These are phyloP conservation scores for Puma concolor DNA, from an alignment of 2,113 vertebrate species.

Conservation along the genomic window DNA sequence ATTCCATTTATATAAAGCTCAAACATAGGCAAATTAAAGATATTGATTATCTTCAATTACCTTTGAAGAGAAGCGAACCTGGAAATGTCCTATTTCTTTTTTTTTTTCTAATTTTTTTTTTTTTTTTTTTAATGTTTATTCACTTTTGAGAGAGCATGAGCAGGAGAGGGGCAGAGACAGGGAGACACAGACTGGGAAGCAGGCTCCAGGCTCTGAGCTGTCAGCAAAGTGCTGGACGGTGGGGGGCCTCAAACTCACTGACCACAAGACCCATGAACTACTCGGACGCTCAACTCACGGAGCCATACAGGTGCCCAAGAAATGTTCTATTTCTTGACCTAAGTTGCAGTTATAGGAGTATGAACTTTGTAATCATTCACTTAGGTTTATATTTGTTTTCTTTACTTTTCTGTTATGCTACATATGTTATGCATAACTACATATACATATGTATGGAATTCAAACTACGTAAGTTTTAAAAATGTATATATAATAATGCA, in stretches of 20 bases:
- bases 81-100: neutral
- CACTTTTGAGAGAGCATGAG: no score
- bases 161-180: no score
- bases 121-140: no score
- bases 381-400: neutral
- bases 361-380: neutral
- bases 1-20: neutral
- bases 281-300: no score
- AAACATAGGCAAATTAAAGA: constrained; percentile 33
- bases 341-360: neutral
- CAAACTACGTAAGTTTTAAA: neutral
- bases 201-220: no score
- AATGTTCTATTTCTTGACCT: neutral
- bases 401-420: neutral
- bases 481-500: neutral
- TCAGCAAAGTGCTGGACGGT: no score
- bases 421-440: neutral
- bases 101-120: no score
- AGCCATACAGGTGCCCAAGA: neutral
- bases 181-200: no score
- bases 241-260: no score
- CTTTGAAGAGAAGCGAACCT: neutral
- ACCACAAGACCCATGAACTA: no score
- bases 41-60: neutral
- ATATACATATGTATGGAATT: neutral